Base-by-base conservation (phyloP, 2,888 invertebrate genomes). In the Dryobotodes eremita region DNA sequence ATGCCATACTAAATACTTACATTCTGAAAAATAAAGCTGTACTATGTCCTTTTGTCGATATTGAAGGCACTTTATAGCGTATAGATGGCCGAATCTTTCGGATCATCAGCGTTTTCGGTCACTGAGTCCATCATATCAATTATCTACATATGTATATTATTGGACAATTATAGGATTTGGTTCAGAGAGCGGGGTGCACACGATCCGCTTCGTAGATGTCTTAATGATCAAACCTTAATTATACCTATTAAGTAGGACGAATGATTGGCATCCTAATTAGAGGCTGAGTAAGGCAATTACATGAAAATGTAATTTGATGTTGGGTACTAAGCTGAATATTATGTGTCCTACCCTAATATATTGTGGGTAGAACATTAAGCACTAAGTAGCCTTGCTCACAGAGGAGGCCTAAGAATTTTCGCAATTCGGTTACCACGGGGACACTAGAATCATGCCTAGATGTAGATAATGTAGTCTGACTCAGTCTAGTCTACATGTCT, bases 191-290 rank as follows among this genome's bases (percentile, higher is more conserved):
- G 53, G 26, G 17, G 46, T 64, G 31, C 71, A 69, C 36, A 55
- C 23, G 71, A 69, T 48, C 23, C 17, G n/a, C 61, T 36, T 31
- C 23, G 31, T 75, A 36, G 59, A 64, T 59, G 11, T 75, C 65
- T 57, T 82, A 82, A 82, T 75, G 48, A 75, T 72, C 50, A 57
- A 70, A 50, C 46, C 55, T 50, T 75, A 83, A 72, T 86, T 86
- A 86, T 36, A 66, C 57, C 50, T 10, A 73, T 79, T 72, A 79
- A 77, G 72, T 62, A 61, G 66, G 61, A 71, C 57, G 86, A 75
- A 79, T 87, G 84, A 87, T 80, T 85, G 78, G 66, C 75, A 57
- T 73, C 59, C n/a, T 79, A 88, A 85, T 86, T 86, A 82, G 70
- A 82, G 70, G 70, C 72, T 31, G 36, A 62, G 83, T 86, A 57